Base-by-base conservation (phyloP, 2,888 invertebrate species). In the Rambutsinella grinnellia region DNA sequence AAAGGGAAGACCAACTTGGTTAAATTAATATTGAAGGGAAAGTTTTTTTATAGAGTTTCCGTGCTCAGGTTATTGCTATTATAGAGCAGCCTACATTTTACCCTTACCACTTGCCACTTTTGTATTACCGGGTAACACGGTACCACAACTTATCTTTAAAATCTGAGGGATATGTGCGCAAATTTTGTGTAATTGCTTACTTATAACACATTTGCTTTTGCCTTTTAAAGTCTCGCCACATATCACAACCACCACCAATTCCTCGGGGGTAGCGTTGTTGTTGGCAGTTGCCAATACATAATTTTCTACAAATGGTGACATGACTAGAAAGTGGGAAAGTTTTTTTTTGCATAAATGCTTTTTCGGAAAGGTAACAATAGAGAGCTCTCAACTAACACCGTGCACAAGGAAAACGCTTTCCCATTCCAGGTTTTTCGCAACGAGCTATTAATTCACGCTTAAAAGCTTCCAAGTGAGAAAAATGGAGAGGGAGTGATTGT, bases 371-470 rank as follows among this genome's bases (percentile, higher is more conserved):
- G 49, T 17, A 49, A 15, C 19, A 17, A 17, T 49, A 17, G 5
- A 15, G 3, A 15, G 19, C 49, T 17, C 5, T 49, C 19, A 49
- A 17, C 8, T 13, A 19, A 60, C n/a, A 36, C 44, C 19, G 23
- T 5, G 24, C n/a, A 23, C 13, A 28, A 17, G 15, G 44, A 8
- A 24, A n/a, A 44, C 2, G 26, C 49, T 49, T 63, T 49, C 70
- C 62, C 53, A 53, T 19, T 57, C 58, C 36, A 17, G 49, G 63
- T 65, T 71, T 60, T 65, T 47, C 49, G 56, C 28, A 26, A 70
- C 44, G 56, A 63, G 56, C 70, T 70, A 70, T 70, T 65, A 71
- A 71, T 71, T 71, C 57, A 65, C 54, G 65, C 54, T 71, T 71
- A 71, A 70, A 71, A 71, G 71, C 65, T 58, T 65, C 58, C 51